Evolutionary conservation across 2,888 invertebrate genomes (phyloP), one percentile per base, ranked within the genome.

Genomic region (Melanostoma mellinum): DNA sequence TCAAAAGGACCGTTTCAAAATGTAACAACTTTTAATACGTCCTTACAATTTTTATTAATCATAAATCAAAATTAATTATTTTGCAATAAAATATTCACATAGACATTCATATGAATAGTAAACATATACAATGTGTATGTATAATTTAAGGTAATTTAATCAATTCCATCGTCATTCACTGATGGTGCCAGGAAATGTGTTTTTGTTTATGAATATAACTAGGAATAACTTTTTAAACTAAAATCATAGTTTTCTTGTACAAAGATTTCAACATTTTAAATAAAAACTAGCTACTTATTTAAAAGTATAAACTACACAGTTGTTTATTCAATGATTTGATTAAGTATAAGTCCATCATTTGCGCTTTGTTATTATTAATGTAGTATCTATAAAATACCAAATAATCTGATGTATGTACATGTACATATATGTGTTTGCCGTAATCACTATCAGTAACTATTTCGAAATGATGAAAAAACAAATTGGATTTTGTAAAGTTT

Each of bases 281-380:
- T 30, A 35, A 35, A 33, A 20, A 36, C 36, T 10, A 48, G 36
- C 30, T 63, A 40, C 10, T 46, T 46, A n/a, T 63, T 48, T 20
- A 4, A 10, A 44, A 46, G 20, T 10, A n/a, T 3, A 32, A 20
- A 20, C 20, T 20, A 20, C 20, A 20, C 20, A 20, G 20, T 20
- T 20, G 20, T 32, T 3, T n/a, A 63, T 55, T 50, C 40, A 35
- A 52, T 52, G 20, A 36, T 53, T 53, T 6, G 1, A 8, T 53
- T 55, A 60, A 52, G 38, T 3, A 42, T 63, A 46, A 60, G 36
- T 79, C 68, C 61, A 63, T 79, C 79, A 79, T 79, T 79, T 79
- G 79, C 79, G 79, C 79, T 79, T 74, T 61, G 55, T 55, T 60
- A 55, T 78, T 48, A 20, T 20, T 20, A 40, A 55, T 33, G 9